Evolutionary conservation across 2,888 invertebrate genomes (phyloP).

Genomic region (Drosophila antonietae): DNA sequence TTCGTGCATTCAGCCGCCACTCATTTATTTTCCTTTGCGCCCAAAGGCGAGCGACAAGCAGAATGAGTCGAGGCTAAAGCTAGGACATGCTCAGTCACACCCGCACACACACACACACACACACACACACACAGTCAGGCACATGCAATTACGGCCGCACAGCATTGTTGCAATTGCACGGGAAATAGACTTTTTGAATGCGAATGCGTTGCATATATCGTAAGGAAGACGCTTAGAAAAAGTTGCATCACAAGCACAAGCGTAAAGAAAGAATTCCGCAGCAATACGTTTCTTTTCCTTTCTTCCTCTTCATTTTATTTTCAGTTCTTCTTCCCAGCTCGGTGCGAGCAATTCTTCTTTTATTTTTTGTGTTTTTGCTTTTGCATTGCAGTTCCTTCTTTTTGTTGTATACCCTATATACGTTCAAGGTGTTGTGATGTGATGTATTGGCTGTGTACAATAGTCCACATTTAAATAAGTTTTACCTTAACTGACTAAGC

Average conservation of each 20-base stretch:
- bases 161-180: conserved; percentile 77
- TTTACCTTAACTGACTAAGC: not conserved
- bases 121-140: conserved; percentile 18
- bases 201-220: conserved; percentile 77
- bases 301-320: not conserved
- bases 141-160: conserved; percentile 49
- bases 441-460: not conserved
- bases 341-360: conserved; percentile 33
- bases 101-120: conserved; percentile 24
- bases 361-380: conserved; percentile 39
- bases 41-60: conserved; percentile 61
- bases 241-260: conserved; percentile 33
- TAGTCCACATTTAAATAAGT: not conserved
- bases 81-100: conserved; percentile 46
- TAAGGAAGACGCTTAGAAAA: conserved; percentile 71
- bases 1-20: conserved; percentile 69
- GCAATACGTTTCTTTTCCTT: conserved; percentile 54
- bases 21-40: conserved; percentile 75
- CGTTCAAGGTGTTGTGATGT: not conserved
- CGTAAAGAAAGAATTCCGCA: conserved; percentile 46
- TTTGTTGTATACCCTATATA: not conserved
- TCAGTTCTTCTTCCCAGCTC: conserved; percentile 17
- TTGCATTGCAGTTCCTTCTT: conserved; percentile 50
- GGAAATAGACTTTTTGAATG: conserved; percentile 79
- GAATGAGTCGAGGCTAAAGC: conserved; percentile 24